Evolutionary conservation across 2,888 invertebrate genomes (phyloP).

Genomic region (Melitaea athalia): DNA sequence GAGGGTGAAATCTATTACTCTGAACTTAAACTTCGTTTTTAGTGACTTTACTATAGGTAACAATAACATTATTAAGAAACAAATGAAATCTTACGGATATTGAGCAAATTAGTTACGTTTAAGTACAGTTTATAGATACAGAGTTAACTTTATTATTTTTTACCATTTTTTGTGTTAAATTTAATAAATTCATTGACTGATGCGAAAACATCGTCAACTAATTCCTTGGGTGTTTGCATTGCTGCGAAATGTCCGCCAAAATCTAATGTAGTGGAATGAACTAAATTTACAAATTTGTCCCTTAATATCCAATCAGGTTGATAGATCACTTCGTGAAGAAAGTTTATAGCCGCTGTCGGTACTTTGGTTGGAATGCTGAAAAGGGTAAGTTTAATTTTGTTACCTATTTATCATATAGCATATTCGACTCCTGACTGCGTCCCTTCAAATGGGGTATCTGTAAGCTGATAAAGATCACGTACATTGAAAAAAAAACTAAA

Average conservation of each 20-base stretch:
- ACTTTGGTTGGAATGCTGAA: slow-evolving; percentile 86
- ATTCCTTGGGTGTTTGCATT: slow-evolving; percentile 86
- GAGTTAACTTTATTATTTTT: background rate
- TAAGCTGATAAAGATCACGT: too few relatives aligned
- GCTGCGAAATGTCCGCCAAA: slow-evolving; percentile 94
- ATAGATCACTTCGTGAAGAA: slow-evolving; percentile 86
- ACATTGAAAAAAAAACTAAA: too few relatives aligned
- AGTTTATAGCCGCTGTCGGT: slow-evolving; percentile 88
- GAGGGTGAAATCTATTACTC: slow-evolving; percentile 18
- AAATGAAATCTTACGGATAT: background rate
- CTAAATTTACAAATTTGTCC: slow-evolving; percentile 85
- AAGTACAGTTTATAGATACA: slow-evolving; percentile 22
- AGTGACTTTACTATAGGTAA: background rate
- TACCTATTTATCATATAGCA: too few relatives aligned
- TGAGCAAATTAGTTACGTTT: slow-evolving; percentile 5
- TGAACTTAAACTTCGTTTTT: slow-evolving; percentile 7
- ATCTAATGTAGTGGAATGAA: slow-evolving; percentile 84
- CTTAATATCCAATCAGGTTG: slow-evolving; percentile 84
- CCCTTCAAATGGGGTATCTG: too few relatives aligned
- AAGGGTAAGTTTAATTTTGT: background rate
- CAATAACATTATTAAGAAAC: background rate
- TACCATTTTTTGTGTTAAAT: background rate
- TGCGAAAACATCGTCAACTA: slow-evolving; percentile 1
- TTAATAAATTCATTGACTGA: slow-evolving; percentile 43
- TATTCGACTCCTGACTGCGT: too few relatives aligned